Evolutionary conservation across 2,888 invertebrate species (phyloP), one percentile per base, ranked within the genome.

Genomic region (Amblyjoppa fuscipennis): DNA sequence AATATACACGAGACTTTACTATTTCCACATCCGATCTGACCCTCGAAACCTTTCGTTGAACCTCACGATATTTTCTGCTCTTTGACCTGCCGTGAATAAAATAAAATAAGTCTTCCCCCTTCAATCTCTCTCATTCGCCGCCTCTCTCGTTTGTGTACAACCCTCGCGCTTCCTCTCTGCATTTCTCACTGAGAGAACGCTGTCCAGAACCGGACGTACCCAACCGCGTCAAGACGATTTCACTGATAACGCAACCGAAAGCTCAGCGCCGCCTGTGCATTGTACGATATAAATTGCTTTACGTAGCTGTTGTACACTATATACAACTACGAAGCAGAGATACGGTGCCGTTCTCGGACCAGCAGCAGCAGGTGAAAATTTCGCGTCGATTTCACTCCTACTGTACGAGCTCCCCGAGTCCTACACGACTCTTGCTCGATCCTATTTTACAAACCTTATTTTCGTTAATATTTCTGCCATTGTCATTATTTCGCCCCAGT

Each of bases 221-320:
- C 80, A 56, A 83, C 73, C 85, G 85, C 86, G 77, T 82, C 86
- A 84, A 87, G 84, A 86, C 85, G 87, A 88, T 88, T 88, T 87
- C 84, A 87, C 88, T 82, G 88, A 88, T 88, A 88, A 88, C 85
- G 87, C 87, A 85, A 87, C 88, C 79, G 84, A 87, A 84, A 87
- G 87, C 82, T 82, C 82, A 34, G 74, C 41, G 75, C 66, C 51
- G 45, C 20, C 79, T 56, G 79, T 73, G 79, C 82, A 85, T 79
- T 81, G 77, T 64, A 78, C 84, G 81, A 74, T 76, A 76, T 76
- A 76, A 61, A n/a, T 45, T n/a, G 49, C 61, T 28, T 9, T 76
- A 25, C 61, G 59, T 28, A 59, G 11, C 59, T 59, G 25, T 28
- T 28, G n/a, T 0, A 64, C 31, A n/a, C 49, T 69, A 49, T 66